A percentile compares a stretch with the other conserved stretches of the same genome.
These are phyloP conservation scores for Carterocephalus palaemon DNA, from an alignment of 2,888 invertebrate genomes.

Conservation along the genomic window DNA sequence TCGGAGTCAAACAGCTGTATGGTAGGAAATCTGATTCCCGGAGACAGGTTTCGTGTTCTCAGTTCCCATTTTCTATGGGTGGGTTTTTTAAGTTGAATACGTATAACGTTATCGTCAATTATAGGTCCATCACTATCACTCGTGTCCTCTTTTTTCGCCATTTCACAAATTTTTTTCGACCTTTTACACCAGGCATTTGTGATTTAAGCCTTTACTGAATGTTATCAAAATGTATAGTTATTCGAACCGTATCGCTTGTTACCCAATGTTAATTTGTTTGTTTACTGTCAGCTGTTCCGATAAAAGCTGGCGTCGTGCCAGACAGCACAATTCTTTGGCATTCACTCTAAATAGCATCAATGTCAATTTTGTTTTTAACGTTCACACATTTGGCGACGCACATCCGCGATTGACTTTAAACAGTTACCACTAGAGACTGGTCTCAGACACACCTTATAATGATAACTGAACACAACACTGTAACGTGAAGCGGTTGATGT, in stretches of 20 bases:
- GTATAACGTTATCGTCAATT: conserved; percentile 78
- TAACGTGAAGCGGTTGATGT: conserved; percentile 46
- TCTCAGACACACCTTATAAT: conserved; percentile 56
- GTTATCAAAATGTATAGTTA: conserved; percentile 41
- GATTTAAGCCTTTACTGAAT: conserved; percentile 28
- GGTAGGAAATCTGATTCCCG: conserved; percentile 78
- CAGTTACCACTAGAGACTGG: conserved; percentile 31
- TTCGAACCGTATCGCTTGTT: conserved; percentile 45
- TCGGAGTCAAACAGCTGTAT: conserved; percentile 82
- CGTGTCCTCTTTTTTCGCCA: conserved; percentile 56
- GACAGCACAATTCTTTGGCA: conserved; percentile 58
- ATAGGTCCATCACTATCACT: conserved; percentile 70
- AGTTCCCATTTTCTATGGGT: conserved; percentile 82
- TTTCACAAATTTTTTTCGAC: conserved; percentile 41
- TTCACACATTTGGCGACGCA: conserved; percentile 42
- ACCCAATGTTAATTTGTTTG: conserved; percentile 63
- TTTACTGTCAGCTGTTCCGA: conserved; percentile 73
- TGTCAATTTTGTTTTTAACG: conserved; percentile 74
- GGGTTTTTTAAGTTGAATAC: conserved; percentile 81
- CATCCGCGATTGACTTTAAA: conserved; percentile 29
- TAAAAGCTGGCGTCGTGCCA: conserved; percentile 61
- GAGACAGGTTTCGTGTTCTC: conserved; percentile 81
- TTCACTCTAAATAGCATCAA: conserved; percentile 72
- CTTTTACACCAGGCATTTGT: conserved; percentile 38
- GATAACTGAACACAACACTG: conserved; percentile 60